These are phyloP conservation scores for Hapalemur alaotrensis DNA, from an alignment of 2,797 vertebrate species.

Conservation along the genomic window DNA sequence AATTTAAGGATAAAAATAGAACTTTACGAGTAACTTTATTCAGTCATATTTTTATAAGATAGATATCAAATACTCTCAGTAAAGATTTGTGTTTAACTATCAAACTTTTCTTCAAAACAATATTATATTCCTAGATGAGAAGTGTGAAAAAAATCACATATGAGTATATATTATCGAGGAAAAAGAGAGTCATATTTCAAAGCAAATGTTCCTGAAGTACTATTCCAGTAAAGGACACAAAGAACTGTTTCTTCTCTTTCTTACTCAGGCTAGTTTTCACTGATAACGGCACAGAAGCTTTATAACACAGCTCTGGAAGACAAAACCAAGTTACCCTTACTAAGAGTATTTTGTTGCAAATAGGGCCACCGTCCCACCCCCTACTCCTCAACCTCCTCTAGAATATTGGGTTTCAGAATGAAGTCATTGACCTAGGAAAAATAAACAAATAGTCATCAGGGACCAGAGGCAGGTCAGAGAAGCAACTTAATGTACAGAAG, in stretches of 20 bases:
- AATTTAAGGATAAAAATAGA: slow-evolving; percentile 80
- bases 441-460: neutral
- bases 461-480: neutral
- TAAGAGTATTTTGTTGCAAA: slow-evolving; percentile 38
- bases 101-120: slow-evolving; percentile 68
- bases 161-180: neutral
- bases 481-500: neutral
- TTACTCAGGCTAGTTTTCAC: neutral
- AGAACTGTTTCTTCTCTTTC: neutral
- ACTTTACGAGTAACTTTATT: slow-evolving; percentile 69
- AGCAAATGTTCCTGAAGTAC: neutral
- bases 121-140: neutral
- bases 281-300: neutral
- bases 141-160: neutral
- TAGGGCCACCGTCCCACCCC: neutral
- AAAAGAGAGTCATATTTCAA: neutral
- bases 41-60: slow-evolving; percentile 62
- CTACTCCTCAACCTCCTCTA: neutral
- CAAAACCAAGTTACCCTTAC: neutral
- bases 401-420: slow-evolving; percentile 42
- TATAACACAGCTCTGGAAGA: neutral
- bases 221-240: neutral
- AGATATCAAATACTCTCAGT: slow-evolving; percentile 51
- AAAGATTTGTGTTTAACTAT: slow-evolving; percentile 59
- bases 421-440: slow-evolving; percentile 10